A percentile compares a stretch with the other conserved stretches of the same genome.
phyloP scores from a whole-genome alignment of 2,888 invertebrate genomes.

The Dusona sp. region DNA sequence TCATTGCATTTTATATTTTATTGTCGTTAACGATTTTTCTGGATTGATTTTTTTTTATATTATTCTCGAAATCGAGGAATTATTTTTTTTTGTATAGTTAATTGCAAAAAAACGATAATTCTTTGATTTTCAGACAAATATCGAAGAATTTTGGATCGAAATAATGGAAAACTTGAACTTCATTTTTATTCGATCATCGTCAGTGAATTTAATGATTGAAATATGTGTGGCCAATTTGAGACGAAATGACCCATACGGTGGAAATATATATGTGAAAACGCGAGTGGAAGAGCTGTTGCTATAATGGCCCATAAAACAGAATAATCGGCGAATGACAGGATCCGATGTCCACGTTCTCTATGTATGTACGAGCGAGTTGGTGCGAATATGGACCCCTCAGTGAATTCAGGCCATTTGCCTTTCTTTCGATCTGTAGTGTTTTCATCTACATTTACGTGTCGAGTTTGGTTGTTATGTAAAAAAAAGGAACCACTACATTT shows the following conservation, averaged over 20 bases:
- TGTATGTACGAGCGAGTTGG: constrained; percentile 6
- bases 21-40: not conserved
- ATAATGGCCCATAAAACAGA: constrained; percentile 56
- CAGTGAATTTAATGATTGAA: not conserved
- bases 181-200: not conserved
- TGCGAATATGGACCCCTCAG: constrained; percentile 4
- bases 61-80: too few species aligned
- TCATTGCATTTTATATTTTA: not conserved
- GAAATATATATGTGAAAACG: not conserved
- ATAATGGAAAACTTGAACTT: not conserved
- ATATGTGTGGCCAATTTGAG: not conserved
- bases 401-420: constrained; percentile 1
- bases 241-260: constrained; percentile 1
- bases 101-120: too few species aligned
- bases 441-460: not conserved
- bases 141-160: not conserved
- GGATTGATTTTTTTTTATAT: not conserved
- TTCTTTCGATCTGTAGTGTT: not conserved
- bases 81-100: not conserved
- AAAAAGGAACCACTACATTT: not conserved
- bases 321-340: constrained; percentile 60
- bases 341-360: constrained; percentile 21
- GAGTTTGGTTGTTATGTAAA: not conserved
- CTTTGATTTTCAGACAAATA: too few species aligned
- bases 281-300: constrained; percentile 26